Percentiles rank a stretch among this genome's conserved stretches.
phyloP scores from a whole-genome alignment of 2,797 vertebrate genomes.

The Hippopotamyrus pictus region DNA sequence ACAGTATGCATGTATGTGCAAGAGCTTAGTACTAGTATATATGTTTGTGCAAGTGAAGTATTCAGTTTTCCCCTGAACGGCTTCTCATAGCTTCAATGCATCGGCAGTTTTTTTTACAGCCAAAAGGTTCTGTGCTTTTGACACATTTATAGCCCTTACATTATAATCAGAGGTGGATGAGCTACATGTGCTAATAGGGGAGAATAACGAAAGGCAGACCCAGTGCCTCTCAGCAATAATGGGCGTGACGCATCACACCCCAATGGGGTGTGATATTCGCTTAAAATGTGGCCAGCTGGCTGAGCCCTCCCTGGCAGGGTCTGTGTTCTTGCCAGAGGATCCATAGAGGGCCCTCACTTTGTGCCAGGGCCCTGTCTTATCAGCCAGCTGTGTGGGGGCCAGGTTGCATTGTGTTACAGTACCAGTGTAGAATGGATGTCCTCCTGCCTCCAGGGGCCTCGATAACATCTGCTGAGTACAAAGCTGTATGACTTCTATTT shows the following conservation, averaged over 20 bases:
- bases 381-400: neutral
- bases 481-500: neutral
- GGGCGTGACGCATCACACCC: slow-evolving; percentile 16
- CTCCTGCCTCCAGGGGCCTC: neutral
- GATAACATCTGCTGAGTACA: neutral
- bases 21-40: neutral
- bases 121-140: slow-evolving; percentile 50
- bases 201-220: neutral
- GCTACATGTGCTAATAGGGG: neutral
- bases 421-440: neutral
- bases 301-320: too few relatives aligned
- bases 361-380: slow-evolving; percentile 4
- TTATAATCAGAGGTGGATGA: slow-evolving; percentile 24
- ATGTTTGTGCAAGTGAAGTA: neutral
- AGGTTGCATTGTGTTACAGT: neutral
- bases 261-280: slow-evolving; percentile 3
- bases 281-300: neutral
- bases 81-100: neutral
- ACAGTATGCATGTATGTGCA: neutral
- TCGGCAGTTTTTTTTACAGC: slow-evolving; percentile 22
- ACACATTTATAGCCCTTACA: slow-evolving; percentile 23
- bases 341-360: neutral
- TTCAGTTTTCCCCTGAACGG: neutral
- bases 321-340: neutral
- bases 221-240: neutral